Conservation (phyloP, 2,113 vertebrate genomes). For the Anguilla rostrata region DNA sequence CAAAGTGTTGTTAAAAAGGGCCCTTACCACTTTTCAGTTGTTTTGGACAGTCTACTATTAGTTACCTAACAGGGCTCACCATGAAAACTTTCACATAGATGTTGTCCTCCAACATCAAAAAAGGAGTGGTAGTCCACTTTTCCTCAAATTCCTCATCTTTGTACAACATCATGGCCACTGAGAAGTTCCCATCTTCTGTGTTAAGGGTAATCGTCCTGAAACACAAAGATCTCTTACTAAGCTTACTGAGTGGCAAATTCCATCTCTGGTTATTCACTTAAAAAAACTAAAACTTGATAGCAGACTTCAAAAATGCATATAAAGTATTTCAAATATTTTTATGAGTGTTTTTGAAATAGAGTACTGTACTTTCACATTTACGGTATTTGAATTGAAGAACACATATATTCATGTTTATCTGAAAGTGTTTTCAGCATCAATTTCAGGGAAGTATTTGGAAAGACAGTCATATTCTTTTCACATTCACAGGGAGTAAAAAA, state of each 20-base stretch:
- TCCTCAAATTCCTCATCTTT: conserved; percentile 71
- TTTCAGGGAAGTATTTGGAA: no score
- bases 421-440: no score
- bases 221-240: conserved; percentile 26
- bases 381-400: no score
- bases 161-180: conserved; percentile 68
- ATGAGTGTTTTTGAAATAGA: no score
- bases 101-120: conserved; percentile 70
- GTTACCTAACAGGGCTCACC: conserved; percentile 45
- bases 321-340: no score
- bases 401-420: no score
- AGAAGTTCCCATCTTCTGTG: conserved; percentile 76
- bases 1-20: neutral
- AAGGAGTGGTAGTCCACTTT: conserved; percentile 65
- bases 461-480: no score
- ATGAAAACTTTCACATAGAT: conserved; percentile 75
- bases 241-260: conserved; percentile 13
- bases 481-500: no score
- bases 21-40: neutral
- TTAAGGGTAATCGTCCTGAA: conserved; percentile 69
- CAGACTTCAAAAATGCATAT: no score
- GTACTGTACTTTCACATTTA: no score
- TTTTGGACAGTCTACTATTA: neutral
- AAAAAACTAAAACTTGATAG: neutral
- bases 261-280: neutral